A percentile compares a stretch with the other conserved stretches of the same genome.
phyloP scores from a whole-genome alignment of 2,888 invertebrate species.

The Allophyes oxyacanthae region DNA sequence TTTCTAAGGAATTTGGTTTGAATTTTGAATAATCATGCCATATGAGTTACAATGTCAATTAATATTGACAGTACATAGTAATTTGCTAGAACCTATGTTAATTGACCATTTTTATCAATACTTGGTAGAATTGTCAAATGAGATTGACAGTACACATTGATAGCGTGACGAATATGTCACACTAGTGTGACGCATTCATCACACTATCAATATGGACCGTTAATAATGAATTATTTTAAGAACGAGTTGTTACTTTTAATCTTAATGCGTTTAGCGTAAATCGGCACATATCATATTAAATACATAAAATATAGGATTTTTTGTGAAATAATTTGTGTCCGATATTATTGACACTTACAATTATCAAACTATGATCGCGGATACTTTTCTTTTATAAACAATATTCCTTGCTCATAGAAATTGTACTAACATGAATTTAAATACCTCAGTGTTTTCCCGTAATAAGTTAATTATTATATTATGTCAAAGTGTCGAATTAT shows the following conservation, averaged over 20 bases:
- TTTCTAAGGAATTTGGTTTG: slow-evolving; percentile 2
- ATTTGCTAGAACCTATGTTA: background rate
- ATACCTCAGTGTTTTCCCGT: background rate
- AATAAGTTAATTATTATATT: background rate
- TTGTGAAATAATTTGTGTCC: too few relatives aligned
- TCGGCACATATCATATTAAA: slow-evolving; percentile 21
- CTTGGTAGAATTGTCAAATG: slow-evolving; percentile 6
- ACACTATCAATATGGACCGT: slow-evolving; percentile 25
- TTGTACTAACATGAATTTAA: too few relatives aligned
- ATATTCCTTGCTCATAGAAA: too few relatives aligned
- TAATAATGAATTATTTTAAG: slow-evolving; percentile 3
- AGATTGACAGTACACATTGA: slow-evolving; percentile 29
- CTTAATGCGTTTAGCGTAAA: slow-evolving; percentile 28
- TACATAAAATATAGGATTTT: too few relatives aligned
- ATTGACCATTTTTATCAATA: background rate
- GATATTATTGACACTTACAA: too few relatives aligned
- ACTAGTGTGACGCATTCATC: slow-evolving; percentile 14
- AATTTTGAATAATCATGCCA: slow-evolving; percentile 18
- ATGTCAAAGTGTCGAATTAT: slow-evolving; percentile 38
- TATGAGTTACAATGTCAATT: slow-evolving; percentile 21
- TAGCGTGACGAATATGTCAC: slow-evolving; percentile 14
- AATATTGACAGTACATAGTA: slow-evolving; percentile 17
- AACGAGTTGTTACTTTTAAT: slow-evolving; percentile 14
- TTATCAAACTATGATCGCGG: too few relatives aligned
- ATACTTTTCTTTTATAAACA: too few relatives aligned